These are phyloP conservation scores for Onychostruthus taczanowskii DNA, from an alignment of 2,113 vertebrate genomes.

Conservation along the genomic window DNA sequence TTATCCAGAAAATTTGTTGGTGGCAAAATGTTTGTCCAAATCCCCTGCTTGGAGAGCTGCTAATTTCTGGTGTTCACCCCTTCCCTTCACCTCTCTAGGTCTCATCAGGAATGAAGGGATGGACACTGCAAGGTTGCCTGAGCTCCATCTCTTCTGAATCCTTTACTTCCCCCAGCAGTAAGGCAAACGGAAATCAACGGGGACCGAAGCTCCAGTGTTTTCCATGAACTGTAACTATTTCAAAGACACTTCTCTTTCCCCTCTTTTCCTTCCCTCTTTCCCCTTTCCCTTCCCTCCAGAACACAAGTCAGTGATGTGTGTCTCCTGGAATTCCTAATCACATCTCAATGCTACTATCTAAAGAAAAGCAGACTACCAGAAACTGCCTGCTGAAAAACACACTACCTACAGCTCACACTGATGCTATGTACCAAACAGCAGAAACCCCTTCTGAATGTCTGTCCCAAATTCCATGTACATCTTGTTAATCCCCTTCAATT, in stretches of 20 bases:
- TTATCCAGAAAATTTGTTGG: background rate
- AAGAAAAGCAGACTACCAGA: background rate
- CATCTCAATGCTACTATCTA: background rate
- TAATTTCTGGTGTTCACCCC: background rate
- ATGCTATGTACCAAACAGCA: background rate
- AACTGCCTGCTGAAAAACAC: background rate
- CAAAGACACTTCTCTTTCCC: background rate
- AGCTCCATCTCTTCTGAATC: background rate
- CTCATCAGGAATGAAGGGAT: background rate
- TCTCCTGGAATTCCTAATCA: background rate
- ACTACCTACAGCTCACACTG: background rate
- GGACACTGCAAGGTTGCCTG: background rate
- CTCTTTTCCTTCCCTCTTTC: background rate
- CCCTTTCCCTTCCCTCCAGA: background rate
- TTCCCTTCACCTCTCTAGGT: background rate
- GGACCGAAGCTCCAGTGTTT: background rate
- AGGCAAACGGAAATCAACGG: background rate
- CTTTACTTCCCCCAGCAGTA: rapidly evolving
- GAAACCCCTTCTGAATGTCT: background rate
- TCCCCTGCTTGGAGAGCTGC: background rate
- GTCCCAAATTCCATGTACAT: background rate
- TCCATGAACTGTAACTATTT: background rate
- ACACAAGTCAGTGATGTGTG: background rate
- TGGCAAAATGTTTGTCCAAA: background rate
- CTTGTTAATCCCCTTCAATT: background rate